phyloP scores from a whole-genome alignment of 2,797 vertebrate species.

The Pygocentrus nattereri region DNA sequence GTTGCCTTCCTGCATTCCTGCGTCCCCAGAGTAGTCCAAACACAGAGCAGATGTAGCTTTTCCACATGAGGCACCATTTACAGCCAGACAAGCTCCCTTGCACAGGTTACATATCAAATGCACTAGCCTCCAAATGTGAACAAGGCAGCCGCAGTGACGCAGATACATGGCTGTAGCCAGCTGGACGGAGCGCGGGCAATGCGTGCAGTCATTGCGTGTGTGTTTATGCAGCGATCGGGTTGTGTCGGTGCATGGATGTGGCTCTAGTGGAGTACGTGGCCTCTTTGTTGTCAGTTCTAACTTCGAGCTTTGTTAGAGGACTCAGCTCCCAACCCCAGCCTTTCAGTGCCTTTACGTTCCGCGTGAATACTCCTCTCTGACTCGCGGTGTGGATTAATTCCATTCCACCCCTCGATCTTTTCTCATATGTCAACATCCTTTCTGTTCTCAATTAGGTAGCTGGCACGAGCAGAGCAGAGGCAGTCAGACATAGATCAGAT shows the following conservation, averaged over 20 bases:
- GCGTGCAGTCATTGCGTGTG: not conserved
- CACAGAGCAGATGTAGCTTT: slow-evolving; percentile 16
- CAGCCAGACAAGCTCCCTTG: not conserved
- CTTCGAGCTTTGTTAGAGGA: not conserved
- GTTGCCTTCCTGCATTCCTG: slow-evolving; percentile 15
- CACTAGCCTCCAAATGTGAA: slow-evolving; percentile 39
- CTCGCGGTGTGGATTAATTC: not conserved
- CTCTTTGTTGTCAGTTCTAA: slow-evolving; percentile 20
- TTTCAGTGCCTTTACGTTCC: slow-evolving; percentile 3
- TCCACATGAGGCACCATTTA: not conserved
- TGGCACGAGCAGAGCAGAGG: slow-evolving; percentile 25
- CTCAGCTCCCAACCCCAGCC: not conserved
- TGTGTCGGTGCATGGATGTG: slow-evolving; percentile 1
- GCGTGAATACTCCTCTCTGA: slow-evolving; percentile 26
- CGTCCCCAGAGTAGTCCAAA: slow-evolving; percentile 8
- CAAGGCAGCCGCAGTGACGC: not conserved
- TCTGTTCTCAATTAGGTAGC: slow-evolving; percentile 61
- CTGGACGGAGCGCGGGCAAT: not conserved
- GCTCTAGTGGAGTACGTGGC: not conserved
- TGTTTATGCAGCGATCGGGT: not conserved
- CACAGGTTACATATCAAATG: not conserved
- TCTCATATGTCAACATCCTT: slow-evolving; percentile 60
- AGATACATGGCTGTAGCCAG: slow-evolving; percentile 12
- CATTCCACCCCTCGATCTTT: slow-evolving; percentile 10
- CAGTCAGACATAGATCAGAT: slow-evolving; percentile 64